Base-by-base conservation (phyloP, 2,797 vertebrate genomes). In the Falco cherrug region DNA sequence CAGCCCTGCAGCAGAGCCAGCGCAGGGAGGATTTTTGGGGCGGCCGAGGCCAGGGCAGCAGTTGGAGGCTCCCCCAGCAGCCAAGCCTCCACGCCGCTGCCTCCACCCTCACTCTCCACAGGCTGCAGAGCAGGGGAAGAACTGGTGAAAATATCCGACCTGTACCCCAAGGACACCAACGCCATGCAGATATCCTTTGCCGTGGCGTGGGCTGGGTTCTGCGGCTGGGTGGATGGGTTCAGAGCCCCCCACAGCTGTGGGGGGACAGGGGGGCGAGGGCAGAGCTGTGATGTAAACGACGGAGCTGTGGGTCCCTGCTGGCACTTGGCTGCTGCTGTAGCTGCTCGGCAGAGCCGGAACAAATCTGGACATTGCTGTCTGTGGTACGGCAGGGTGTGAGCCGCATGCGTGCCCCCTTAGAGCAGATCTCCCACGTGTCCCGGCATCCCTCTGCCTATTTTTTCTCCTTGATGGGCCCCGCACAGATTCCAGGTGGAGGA, bases 181-280 rank as follows among this genome's bases (percentile, higher is more conserved):
- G 98, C 98, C 9, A 98, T 99, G 83, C 99, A 99, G 94, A 99
- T 99, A 99, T 99, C 99, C 99, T 99, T 98, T 64, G 60, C 16
- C 5, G 3, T 1, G 1, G 1, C 4, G 35, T 1, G 5, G 29
- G 64, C 45, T 21, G 48, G 56, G 43, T 6, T 1, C 1, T 6
- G 7, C 1, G 9, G 51, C n/a, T 17, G 3, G 10, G 16, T 0
- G 10, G 25, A 21, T 14, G 84, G 50, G 29, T 41, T 57, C 45
- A 10, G 69, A 70, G 68, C 56, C 21, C 9, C 54, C 26, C 8
- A 4, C 0, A 4, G 65, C 54, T 20, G 28, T 3, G 16, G n/a
- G 29, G 60, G 60, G 26, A 25, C 5, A 3, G 25, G 14, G 67
- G 35, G 29, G 6, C 0, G 4, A 22, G 7, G 41, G 47, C 71